Conservation (phyloP, 2,888 invertebrate species). For the Hyposoter dolosus region DNA sequence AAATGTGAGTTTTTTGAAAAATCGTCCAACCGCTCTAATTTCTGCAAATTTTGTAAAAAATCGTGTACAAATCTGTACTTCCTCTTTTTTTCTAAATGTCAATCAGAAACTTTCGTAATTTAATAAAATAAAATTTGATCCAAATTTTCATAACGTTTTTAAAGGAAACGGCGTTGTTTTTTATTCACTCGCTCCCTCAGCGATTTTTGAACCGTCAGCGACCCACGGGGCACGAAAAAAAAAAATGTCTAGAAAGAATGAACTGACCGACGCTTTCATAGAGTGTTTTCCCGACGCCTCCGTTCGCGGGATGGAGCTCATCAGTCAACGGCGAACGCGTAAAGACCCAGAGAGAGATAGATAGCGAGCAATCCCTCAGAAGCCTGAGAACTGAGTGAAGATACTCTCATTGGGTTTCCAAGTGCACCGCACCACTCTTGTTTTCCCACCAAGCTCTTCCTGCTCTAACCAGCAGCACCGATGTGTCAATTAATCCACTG, state of each 20-base stretch:
- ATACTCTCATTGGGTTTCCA: slow-evolving; percentile 53
- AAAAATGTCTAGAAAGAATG: slow-evolving; percentile 64
- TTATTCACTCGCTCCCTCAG: slow-evolving; percentile 29
- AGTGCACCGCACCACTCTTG: slow-evolving; percentile 58
- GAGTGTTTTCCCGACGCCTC: slow-evolving; percentile 80
- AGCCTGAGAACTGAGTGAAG: slow-evolving; percentile 49
- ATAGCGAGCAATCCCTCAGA: slow-evolving; percentile 68
- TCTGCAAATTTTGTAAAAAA: too few species aligned
- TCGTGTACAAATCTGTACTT: too few species aligned
- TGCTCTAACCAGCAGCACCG: slow-evolving; percentile 73
- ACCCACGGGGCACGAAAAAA: slow-evolving; percentile 62
- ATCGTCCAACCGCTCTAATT: too few species aligned
- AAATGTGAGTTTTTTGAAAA: too few species aligned
- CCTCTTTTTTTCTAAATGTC: not conserved
- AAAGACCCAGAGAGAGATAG: slow-evolving; percentile 67
- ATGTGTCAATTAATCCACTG: slow-evolving; percentile 84
- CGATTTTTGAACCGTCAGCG: slow-evolving; percentile 55
- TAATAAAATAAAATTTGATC: not conserved
- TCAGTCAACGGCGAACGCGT: slow-evolving; percentile 80
- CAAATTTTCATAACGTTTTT: not conserved
- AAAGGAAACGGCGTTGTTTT: not conserved
- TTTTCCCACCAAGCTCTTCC: slow-evolving; percentile 69
- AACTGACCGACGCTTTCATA: slow-evolving; percentile 74
- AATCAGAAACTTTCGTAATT: not conserved
- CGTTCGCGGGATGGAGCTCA: slow-evolving; percentile 81